These are phyloP conservation scores for Glaucomys volans DNA, from an alignment of 2,113 vertebrate species.

Conservation along the genomic window DNA sequence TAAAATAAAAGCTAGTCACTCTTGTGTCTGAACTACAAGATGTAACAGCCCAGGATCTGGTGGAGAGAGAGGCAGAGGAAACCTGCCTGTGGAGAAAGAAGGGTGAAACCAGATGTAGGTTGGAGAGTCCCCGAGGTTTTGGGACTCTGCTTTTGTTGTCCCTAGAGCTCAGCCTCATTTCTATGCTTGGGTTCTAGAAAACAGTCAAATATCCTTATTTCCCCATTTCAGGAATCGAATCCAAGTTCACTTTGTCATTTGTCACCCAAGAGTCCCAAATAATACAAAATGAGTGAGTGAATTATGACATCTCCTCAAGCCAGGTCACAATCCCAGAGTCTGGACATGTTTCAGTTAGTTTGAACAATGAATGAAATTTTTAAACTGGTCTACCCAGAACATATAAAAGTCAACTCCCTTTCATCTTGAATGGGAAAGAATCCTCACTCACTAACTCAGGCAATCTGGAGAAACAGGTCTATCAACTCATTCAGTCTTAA, in stretches of 20 bases:
- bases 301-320: background rate
- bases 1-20: background rate
- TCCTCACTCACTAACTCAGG: background rate
- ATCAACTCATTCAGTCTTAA: background rate
- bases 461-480: too few species aligned
- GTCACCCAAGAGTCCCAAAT: background rate
- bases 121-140: background rate
- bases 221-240: background rate
- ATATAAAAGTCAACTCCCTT: constrained; percentile 26
- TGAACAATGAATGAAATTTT: background rate
- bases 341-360: background rate
- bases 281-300: background rate
- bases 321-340: background rate
- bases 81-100: background rate
- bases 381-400: constrained; percentile 10
- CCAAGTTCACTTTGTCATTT: background rate
- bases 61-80: background rate
- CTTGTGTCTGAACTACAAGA: background rate
- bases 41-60: background rate
- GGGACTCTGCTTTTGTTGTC: background rate
- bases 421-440: constrained; percentile 34
- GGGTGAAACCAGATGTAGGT: background rate
- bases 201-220: background rate
- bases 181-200: background rate
- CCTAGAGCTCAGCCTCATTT: background rate